Evolutionary conservation across 2,888 invertebrate species (phyloP), one percentile per base, ranked within the genome.

Genomic region (Pogonocherus hispidulus): DNA sequence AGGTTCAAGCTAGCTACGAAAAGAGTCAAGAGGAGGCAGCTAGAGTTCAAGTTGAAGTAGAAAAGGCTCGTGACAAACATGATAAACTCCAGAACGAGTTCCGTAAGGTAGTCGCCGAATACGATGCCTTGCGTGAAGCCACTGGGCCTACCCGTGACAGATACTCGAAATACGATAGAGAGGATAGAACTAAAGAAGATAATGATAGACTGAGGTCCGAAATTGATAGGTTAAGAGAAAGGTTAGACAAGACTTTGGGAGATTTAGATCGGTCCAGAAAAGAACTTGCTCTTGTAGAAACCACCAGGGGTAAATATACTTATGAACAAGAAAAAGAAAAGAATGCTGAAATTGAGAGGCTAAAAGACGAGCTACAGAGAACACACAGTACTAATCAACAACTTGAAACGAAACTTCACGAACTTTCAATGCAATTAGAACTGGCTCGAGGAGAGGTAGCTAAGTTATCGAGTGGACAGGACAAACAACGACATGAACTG

Each of bases 1-100:
- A 97, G 86, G 92, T 94, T 9, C 94, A 94, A 82, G 92, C 92
- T 9, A 91, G 92, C 4, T 92, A 95, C 70, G 96, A 96, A 82
- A 95, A 96, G 81, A 92, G 93, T 59, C 95, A 96, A 83, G 96
- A 97, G 83, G 97, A 97, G 86, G 90, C 94, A 78, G 93, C 94
- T 0, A 89, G 95, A 78, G 90, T 95, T 78, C 94, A 95, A 82
- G 88, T 95, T 59, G 96, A 96, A 86, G 88, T 94, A 49, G 96
- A 96, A 83, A 96, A 96, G 85, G 92, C 95, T 88, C 94, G 94
- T 80, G 96, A 96, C 80, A 95, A 96, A 78, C 94, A 95, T 80
- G 96, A 96, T 77, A 93, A 95, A 82, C 90, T 92, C 65, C 93
- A 95, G 77, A 88, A 91, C 9, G 96, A 96, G 80, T 87, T 95